These are phyloP conservation scores for Aplysina aerophoba DNA, from an alignment of 37 sponge, comb jelly and placozoan species.

Conservation along the genomic window DNA sequence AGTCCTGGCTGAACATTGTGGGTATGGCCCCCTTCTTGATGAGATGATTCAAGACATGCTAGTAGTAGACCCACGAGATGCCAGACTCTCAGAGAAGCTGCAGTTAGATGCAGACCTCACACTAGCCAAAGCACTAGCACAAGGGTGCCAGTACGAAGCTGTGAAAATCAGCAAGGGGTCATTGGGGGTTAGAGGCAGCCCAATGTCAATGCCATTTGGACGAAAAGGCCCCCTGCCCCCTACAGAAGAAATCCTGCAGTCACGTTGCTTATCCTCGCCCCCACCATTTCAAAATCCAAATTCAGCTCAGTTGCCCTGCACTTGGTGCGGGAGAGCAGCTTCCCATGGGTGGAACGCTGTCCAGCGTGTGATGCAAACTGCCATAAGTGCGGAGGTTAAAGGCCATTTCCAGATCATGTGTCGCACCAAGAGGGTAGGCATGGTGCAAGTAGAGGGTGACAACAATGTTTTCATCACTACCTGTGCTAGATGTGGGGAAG, in stretches of 20 bases:
- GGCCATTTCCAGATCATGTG: conserved; percentile 19
- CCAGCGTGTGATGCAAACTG: too few species aligned
- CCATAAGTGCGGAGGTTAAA: too few species aligned
- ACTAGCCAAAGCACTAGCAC: not conserved
- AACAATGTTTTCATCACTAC: not conserved
- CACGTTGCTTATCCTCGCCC: not conserved
- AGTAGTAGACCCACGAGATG: not conserved
- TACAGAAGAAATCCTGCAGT: not conserved
- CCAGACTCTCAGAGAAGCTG: not conserved
- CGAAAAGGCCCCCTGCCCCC: not conserved
- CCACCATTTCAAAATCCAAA: too few species aligned
- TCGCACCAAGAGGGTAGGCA: not conserved
- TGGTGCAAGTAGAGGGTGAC: not conserved
- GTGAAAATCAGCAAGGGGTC: not conserved
- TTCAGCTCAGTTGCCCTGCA: too few species aligned
- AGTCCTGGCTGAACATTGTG: not conserved
- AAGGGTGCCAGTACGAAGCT: not conserved
- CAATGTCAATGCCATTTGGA: not conserved
- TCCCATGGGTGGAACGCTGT: too few species aligned
- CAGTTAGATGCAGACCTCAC: not conserved
- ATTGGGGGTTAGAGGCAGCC: not conserved
- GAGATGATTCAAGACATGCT: not conserved
- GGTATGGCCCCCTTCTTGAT: not conserved
- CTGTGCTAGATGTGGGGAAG: too few species aligned
- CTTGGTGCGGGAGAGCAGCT: too few species aligned